Evolutionary conservation across 1,140 invertebrate genomes (phyloP).

Genomic region (Psix sp.): DNA sequence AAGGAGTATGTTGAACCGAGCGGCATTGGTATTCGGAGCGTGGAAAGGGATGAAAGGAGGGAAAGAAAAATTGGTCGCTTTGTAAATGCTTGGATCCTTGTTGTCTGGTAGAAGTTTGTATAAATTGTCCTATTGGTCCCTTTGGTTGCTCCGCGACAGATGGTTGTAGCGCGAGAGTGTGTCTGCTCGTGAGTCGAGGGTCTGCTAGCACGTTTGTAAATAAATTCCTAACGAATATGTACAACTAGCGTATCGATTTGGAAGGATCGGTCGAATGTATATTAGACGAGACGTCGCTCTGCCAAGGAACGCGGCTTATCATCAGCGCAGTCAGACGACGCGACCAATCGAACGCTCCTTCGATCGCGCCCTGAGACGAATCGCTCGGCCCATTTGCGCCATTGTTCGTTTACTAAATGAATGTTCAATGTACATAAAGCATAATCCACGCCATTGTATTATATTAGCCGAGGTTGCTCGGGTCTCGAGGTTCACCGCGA

Average conservation of each 20-base stretch:
- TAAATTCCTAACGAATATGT: conserved; percentile 76
- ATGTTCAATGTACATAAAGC: conserved; percentile 33
- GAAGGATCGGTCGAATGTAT: conserved; percentile 38
- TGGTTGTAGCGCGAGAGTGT: conserved; percentile 40
- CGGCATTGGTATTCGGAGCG: too few species aligned
- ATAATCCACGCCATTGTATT: conserved; percentile 28
- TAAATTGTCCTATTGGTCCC: conserved; percentile 12
- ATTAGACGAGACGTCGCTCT: conserved; percentile 42
- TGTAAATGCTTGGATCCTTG: conserved; percentile 58
- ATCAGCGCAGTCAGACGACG: conserved; percentile 48
- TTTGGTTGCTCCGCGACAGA: conserved; percentile 25
- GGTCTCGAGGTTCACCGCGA: too few species aligned
- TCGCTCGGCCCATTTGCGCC: conserved; percentile 12
- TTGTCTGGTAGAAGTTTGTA: conserved; percentile 22
- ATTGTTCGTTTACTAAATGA: conserved; percentile 13
- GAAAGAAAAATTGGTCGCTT: conserved; percentile 65
- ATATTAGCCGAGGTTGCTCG: conserved; percentile 23
- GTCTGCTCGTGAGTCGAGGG: conserved; percentile 60
- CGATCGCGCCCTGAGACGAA: background rate
- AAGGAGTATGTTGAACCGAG: too few species aligned
- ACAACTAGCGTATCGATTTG: conserved; percentile 67
- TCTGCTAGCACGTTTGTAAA: conserved; percentile 74
- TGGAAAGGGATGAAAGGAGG: conserved; percentile 22
- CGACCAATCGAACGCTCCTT: conserved; percentile 19
- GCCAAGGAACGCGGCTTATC: conserved; percentile 17